Percentiles rank a stretch among this genome's conserved stretches.
phyloP scores from a whole-genome alignment of 2,113 vertebrate genomes.

The Dascyllus trimaculatus region DNA sequence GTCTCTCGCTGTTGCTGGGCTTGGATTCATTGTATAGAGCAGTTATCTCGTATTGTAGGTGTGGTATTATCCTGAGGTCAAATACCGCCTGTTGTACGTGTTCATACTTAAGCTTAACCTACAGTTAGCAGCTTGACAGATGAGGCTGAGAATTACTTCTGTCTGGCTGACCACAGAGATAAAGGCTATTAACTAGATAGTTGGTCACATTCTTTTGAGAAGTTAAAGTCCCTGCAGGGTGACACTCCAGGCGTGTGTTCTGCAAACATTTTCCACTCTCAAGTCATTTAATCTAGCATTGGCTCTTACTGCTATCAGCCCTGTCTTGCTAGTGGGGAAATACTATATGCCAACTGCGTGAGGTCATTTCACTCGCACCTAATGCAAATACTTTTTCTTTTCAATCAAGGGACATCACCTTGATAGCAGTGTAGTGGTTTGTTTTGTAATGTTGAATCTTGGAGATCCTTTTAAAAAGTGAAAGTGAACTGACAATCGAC shows the following conservation, averaged over 20 bases:
- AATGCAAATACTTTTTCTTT: constrained; percentile 15
- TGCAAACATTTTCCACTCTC: constrained; percentile 46
- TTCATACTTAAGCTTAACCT: constrained; percentile 28
- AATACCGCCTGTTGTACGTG: constrained; percentile 1
- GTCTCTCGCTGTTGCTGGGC: constrained; percentile 15
- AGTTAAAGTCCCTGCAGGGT: constrained; percentile 11
- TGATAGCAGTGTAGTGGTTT: background rate
- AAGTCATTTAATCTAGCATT: constrained; percentile 48
- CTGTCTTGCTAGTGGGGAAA: constrained; percentile 18
- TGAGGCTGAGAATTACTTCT: background rate
- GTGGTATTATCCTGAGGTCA: constrained; percentile 46
- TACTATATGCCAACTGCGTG: constrained; percentile 5
- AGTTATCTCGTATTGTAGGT: constrained; percentile 28
- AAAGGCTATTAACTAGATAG: constrained; percentile 2
- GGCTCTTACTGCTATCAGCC: constrained; percentile 31
- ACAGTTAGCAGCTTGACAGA: constrained; percentile 11
- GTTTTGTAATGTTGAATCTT: background rate
- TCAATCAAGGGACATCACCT: constrained; percentile 12
- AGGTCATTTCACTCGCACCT: constrained; percentile 16
- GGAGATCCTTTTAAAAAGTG: background rate
- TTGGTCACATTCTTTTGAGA: background rate
- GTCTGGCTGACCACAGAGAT: background rate
- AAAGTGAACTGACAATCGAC: background rate
- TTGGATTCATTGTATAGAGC: constrained; percentile 10
- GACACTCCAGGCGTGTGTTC: constrained; percentile 15